A percentile compares a stretch with the other conserved stretches of the same genome.
phyloP scores from a whole-genome alignment of 2,797 vertebrate genomes.

The Macrochelys suwanniensis region DNA sequence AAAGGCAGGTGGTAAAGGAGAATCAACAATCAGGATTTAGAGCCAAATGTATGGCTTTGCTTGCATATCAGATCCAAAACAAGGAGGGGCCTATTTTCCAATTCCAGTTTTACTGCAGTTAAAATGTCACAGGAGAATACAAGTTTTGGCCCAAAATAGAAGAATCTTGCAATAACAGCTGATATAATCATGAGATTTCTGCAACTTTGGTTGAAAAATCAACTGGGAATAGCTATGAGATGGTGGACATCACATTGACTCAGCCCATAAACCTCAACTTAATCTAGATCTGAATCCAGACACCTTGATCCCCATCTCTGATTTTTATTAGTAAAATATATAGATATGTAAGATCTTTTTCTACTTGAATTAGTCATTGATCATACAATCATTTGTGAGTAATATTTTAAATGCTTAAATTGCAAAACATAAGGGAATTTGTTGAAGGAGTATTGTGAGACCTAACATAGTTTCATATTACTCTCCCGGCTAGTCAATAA shows the following conservation, averaged over 20 bases:
- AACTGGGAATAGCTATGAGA: not conserved
- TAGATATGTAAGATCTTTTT: not conserved
- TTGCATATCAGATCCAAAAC: not conserved
- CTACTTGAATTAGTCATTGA: not conserved
- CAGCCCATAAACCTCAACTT: not conserved
- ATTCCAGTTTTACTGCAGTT: not conserved
- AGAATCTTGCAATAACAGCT: not conserved
- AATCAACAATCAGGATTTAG: not conserved
- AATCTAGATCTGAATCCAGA: not conserved
- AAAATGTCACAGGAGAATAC: not conserved
- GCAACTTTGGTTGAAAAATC: not conserved
- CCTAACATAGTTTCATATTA: not conserved
- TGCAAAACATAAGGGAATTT: not conserved
- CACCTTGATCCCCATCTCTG: not conserved
- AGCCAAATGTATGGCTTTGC: not conserved
- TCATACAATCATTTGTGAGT: not conserved
- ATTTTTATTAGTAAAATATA: not conserved
- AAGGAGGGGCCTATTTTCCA: not conserved
- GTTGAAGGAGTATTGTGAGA: rapidly evolving
- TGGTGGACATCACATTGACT: not conserved
- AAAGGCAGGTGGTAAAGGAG: not conserved
- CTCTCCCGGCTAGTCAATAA: not conserved
- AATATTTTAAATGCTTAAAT: not conserved
- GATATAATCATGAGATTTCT: rapidly evolving
- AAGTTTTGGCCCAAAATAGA: not conserved